Conservation (phyloP, 2,888 invertebrate genomes). For the Steinernema hermaphroditum region DNA sequence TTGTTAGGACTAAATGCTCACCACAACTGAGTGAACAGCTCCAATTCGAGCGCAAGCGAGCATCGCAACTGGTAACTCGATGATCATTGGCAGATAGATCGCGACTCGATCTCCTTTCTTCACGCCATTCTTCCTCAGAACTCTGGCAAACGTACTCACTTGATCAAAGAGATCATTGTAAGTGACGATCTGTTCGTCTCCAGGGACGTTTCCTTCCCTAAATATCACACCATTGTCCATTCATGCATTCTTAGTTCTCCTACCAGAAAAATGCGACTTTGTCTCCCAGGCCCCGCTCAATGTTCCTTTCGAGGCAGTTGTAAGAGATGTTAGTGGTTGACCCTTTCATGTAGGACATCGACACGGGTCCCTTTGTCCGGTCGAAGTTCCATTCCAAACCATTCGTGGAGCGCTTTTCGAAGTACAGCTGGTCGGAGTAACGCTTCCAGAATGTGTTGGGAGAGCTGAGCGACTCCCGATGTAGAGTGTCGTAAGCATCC, state of each 20-base stretch:
- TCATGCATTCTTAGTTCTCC: slow-evolving; percentile 65
- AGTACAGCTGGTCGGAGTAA: slow-evolving; percentile 88
- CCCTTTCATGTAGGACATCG: slow-evolving; percentile 91
- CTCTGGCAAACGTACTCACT: slow-evolving; percentile 60
- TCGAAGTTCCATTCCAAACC: slow-evolving; percentile 91
- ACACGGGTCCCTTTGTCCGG: slow-evolving; percentile 82
- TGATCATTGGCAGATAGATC: slow-evolving; percentile 98
- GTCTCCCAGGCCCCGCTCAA: slow-evolving; percentile 75
- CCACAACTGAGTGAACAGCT: slow-evolving; percentile 92
- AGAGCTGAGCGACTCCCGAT: slow-evolving; percentile 78
- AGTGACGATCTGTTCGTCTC: slow-evolving; percentile 73
- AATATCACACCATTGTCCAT: not conserved
- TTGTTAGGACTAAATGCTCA: slow-evolving; percentile 67
- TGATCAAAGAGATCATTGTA: slow-evolving; percentile 49
- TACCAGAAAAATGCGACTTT: slow-evolving; percentile 22
- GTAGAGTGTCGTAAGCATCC: slow-evolving; percentile 56
- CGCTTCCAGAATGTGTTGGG: slow-evolving; percentile 90
- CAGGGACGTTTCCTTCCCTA: slow-evolving; percentile 94
- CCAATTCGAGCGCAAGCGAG: slow-evolving; percentile 94
- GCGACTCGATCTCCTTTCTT: slow-evolving; percentile 86
- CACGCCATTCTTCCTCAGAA: slow-evolving; percentile 67
- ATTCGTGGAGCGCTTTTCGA: slow-evolving; percentile 75
- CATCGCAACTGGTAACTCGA: slow-evolving; percentile 86
- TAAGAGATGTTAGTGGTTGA: slow-evolving; percentile 85
- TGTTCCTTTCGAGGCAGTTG: slow-evolving; percentile 88